Percentiles rank a stretch among this genome's conserved stretches.
These are phyloP conservation scores for Linyphia triangularis DNA, from an alignment of 2,888 invertebrate species.

Conservation along the genomic window DNA sequence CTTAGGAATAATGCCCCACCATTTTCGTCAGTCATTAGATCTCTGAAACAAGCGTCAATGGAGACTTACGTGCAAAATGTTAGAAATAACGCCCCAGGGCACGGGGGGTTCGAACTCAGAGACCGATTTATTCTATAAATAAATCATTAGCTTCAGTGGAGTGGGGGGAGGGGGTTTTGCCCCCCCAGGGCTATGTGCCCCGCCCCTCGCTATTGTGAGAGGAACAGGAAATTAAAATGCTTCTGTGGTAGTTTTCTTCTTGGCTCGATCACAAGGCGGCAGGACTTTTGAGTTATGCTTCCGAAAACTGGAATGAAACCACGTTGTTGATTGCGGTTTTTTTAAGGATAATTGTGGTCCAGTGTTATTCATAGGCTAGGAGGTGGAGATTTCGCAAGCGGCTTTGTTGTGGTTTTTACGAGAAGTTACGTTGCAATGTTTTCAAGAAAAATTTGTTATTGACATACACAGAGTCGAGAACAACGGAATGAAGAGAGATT, in stretches of 20 bases:
- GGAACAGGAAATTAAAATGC: slow-evolving; percentile 63
- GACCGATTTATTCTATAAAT: slow-evolving; percentile 39
- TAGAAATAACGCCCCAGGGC: neutral
- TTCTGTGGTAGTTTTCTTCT: slow-evolving; percentile 10
- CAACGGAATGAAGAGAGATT: no score
- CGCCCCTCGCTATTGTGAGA: neutral
- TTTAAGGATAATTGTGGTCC: no score
- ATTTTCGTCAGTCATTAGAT: neutral
- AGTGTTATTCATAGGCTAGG: no score
- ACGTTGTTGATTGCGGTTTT: no score
- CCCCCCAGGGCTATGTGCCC: slow-evolving; percentile 12
- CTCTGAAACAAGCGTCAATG: slow-evolving; percentile 9
- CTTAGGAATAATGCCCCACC: neutral
- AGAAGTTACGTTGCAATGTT: no score
- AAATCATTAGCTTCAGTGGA: slow-evolving; percentile 32
- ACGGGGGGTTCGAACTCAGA: slow-evolving; percentile 11
- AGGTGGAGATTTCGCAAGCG: no score
- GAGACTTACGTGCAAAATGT: neutral
- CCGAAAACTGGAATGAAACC: slow-evolving; percentile 29
- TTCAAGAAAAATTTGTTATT: no score
- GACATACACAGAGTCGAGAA: no score
- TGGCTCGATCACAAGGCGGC: slow-evolving; percentile 5
- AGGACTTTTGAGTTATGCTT: slow-evolving; percentile 32
- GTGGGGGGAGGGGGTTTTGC: neutral
- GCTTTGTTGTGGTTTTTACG: no score